Conservation (phyloP, 2,113 vertebrate genomes). For the Neopipo cinnamomea region DNA sequence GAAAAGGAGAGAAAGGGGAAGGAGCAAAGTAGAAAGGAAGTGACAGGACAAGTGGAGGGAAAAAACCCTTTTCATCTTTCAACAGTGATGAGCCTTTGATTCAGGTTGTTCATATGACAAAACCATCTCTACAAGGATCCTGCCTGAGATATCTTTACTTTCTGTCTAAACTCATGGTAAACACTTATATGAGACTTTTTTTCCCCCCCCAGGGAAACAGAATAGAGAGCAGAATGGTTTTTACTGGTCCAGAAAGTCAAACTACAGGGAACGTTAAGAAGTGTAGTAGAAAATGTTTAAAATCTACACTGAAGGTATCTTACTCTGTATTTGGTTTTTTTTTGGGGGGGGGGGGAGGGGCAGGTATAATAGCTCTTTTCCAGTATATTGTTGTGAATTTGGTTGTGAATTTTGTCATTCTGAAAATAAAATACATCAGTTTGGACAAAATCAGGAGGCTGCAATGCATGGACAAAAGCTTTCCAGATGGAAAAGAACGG, state of each 20-base stretch:
- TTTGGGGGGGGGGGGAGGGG: background rate
- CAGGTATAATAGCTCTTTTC: background rate
- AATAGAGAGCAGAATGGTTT: background rate
- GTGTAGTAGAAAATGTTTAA: background rate
- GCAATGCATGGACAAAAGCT: background rate
- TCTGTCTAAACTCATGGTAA: background rate
- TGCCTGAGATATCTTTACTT: background rate
- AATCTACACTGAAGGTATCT: background rate
- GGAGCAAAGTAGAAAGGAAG: background rate
- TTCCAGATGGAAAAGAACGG: background rate
- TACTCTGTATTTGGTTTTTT: background rate
- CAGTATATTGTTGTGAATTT: background rate
- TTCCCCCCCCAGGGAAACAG: background rate
- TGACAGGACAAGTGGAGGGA: background rate
- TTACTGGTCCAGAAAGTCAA: background rate
- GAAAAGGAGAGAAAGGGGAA: background rate
- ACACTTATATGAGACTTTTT: background rate
- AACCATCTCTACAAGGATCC: background rate
- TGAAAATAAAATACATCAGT: background rate
- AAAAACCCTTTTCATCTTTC: background rate
- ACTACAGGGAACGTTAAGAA: background rate
- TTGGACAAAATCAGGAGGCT: background rate
- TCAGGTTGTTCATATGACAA: background rate
- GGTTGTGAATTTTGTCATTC: background rate
- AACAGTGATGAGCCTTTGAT: background rate